These are phyloP conservation scores for Netta rufina DNA, from an alignment of 2,797 vertebrate genomes.

Conservation along the genomic window DNA sequence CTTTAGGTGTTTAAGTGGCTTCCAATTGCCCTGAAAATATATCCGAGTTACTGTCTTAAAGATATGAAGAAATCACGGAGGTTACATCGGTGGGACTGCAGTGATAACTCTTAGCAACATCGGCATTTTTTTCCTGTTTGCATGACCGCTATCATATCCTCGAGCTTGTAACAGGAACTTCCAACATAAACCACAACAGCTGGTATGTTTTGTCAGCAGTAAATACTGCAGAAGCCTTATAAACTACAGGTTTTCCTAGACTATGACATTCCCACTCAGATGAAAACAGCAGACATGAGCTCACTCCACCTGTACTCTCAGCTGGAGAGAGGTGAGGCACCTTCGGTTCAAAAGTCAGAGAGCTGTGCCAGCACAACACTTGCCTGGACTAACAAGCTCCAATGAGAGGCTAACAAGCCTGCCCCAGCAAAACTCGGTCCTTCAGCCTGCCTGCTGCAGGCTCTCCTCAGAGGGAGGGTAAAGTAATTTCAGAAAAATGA, in stretches of 20 bases:
- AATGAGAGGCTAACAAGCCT: neutral
- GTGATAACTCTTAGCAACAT: neutral
- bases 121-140: neutral
- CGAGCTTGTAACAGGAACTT: neutral
- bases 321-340: neutral
- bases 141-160: neutral
- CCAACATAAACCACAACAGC: neutral
- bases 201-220: neutral
- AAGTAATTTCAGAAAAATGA: neutral
- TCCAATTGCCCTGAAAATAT: neutral
- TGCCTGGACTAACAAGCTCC: neutral
- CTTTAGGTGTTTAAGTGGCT: neutral
- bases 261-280: neutral
- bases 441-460: neutral
- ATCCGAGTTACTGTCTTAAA: neutral
- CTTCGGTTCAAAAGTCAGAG: neutral
- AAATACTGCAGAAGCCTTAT: slow-evolving; percentile 8
- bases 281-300: neutral
- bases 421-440: neutral
- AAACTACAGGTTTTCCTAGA: neutral
- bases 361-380: neutral
- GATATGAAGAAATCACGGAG: neutral
- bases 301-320: neutral
- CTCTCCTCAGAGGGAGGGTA: neutral
- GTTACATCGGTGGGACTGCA: neutral